Evolutionary conservation across 2,797 vertebrate species (phyloP), one percentile per base, ranked within the genome.

Genomic region (Myripristis murdjan): DNA sequence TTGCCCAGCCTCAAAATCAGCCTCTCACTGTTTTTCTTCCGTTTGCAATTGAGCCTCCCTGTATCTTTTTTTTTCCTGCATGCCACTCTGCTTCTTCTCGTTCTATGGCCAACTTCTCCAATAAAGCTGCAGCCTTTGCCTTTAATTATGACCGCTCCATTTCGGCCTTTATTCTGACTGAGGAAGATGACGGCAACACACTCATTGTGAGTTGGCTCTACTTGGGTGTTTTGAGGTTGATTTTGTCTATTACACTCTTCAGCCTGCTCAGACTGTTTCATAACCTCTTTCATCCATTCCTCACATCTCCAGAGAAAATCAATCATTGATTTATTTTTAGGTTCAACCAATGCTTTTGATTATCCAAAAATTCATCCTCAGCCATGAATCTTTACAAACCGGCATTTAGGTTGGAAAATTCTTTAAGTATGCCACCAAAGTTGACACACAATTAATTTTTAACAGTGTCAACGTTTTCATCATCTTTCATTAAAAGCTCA

Each of bases 121-220:
- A 5, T 6, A 70, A 43, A 64, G 76, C 71, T 56, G 44, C 43
- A 4, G 65, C 65, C 41, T 70, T 70, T 61, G 55, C n/a, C n/a
- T n/a, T n/a, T n/a, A n/a, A 64, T 10, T 48, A 48, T n/a, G 54
- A 59, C 1, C 4, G 18, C 41, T 76, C 60, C 12, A 63, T 57
- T 55, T 65, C 67, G 6, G 54, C 22, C 47, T 65, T 64, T 22
- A 69, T 6, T 47, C 54, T 73, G 3, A 65, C 23, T 33, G 51
- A 60, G 1, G 72, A 62, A 11, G 64, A 41, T 10, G 51, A 28
- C 2, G 56, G 65, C 39, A 43, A 43, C 1, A 35, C 1, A 5
- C 52, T 70, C 39, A 33, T 20, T 26, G n/a, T 49, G 41, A 71
- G 48, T 1, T 18, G 6, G 51, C 0, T 28, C 2, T 63, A 46